Evolutionary conservation across 2,797 vertebrate genomes (phyloP).

Genomic region (Sus cebifrons): DNA sequence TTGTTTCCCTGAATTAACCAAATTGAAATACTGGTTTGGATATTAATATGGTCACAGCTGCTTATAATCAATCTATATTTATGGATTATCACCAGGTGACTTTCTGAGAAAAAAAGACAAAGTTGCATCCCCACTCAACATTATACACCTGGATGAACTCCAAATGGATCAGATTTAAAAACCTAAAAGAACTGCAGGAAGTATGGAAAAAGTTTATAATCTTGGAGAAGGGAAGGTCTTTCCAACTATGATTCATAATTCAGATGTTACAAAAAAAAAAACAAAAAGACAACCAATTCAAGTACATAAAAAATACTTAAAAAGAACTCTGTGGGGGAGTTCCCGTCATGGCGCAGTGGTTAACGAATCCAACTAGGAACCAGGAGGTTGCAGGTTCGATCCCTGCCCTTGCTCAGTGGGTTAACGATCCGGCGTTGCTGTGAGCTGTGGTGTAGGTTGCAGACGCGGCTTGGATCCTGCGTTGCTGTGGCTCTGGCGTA

Average conservation of each 20-base stretch:
- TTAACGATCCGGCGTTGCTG: no score
- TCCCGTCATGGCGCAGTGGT: no score
- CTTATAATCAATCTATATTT: constrained; percentile 17
- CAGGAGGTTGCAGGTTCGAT: no score
- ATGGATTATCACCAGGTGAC: not conserved
- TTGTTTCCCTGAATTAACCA: constrained; percentile 28
- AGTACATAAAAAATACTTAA: constrained; percentile 34
- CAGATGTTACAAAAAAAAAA: constrained; percentile 8
- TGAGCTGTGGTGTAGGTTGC: no score
- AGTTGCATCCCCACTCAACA: not conserved
- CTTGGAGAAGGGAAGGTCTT: not conserved
- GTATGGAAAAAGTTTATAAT: not conserved
- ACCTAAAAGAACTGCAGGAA: not conserved
- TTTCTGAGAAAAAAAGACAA: not conserved
- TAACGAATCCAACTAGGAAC: no score
- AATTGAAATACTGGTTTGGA: not conserved
- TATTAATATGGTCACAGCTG: not conserved
- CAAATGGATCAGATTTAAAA: not conserved
- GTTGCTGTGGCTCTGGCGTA: no score
- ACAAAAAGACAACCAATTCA: not conserved
- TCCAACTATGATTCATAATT: constrained; percentile 25
- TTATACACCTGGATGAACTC: not conserved
- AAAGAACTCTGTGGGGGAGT: not conserved
- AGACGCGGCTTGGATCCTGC: no score
- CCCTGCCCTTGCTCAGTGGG: no score